A percentile compares a stretch with the other conserved stretches of the same genome.
phyloP scores from a whole-genome alignment of 2,113 vertebrate species.

The Phrynosoma blainvillii region DNA sequence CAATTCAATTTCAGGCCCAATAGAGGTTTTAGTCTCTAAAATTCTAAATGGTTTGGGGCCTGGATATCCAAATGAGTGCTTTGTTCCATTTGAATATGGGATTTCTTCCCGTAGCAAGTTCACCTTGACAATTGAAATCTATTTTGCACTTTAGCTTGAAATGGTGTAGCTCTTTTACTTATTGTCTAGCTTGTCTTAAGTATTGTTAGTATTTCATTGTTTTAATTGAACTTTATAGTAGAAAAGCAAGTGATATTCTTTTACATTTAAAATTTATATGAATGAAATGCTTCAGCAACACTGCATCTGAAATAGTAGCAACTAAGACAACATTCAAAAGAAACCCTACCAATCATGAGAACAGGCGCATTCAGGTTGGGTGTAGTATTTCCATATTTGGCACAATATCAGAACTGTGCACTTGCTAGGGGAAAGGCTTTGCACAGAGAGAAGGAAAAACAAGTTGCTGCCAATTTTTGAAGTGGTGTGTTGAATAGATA shows the following conservation, averaged over 20 bases:
- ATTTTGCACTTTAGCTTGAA: background rate
- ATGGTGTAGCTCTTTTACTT: background rate
- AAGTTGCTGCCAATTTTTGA: slow-evolving; percentile 31
- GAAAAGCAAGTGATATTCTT: background rate
- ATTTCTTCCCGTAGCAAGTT: too few species aligned
- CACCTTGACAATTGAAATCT: background rate
- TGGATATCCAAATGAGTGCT: background rate
- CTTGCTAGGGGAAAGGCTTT: background rate
- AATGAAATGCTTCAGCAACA: background rate
- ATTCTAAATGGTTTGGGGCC: background rate
- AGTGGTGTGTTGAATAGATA: slow-evolving; percentile 28
- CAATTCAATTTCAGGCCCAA: background rate
- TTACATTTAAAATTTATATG: too few species aligned
- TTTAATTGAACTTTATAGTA: background rate
- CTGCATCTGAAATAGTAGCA: background rate
- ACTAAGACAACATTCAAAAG: background rate
- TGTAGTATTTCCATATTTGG: background rate
- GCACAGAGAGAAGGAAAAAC: background rate
- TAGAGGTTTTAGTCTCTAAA: background rate
- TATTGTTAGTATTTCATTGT: background rate
- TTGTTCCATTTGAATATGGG: background rate
- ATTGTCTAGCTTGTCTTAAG: background rate
- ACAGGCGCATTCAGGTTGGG: background rate
- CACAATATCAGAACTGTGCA: background rate
- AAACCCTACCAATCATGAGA: background rate